Percentiles rank a stretch among this genome's conserved stretches.
Evolutionary conservation across 2,888 invertebrate genomes (phyloP).

Genomic region (Holacanthella duospinosa): DNA sequence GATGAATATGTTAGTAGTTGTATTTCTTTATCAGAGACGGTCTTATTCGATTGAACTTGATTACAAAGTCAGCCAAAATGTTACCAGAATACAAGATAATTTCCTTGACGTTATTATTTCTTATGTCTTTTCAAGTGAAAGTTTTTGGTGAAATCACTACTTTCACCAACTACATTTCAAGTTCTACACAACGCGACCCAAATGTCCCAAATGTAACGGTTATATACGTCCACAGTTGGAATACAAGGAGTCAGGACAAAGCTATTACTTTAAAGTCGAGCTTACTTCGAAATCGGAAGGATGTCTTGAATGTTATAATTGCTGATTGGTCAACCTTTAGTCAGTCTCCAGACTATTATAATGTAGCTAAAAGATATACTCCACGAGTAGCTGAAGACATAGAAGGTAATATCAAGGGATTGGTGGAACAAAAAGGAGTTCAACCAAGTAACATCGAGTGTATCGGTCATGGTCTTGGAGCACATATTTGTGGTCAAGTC

Average conservation of each 20-base stretch:
- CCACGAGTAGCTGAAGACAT: neutral
- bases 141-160: neutral
- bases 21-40: too few species aligned
- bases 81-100: too few species aligned
- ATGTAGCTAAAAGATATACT: neutral
- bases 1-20: too few species aligned
- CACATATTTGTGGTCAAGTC: neutral
- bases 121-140: too few species aligned
- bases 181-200: neutral
- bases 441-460: neutral
- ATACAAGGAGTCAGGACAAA: neutral
- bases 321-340: conserved; percentile 3
- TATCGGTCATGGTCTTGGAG: neutral
- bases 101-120: too few species aligned
- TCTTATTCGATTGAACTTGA: too few species aligned
- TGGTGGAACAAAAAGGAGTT: neutral
- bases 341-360: neutral
- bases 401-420: neutral
- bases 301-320: neutral
- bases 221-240: neutral
- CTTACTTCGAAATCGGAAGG: neutral
- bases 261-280: neutral
- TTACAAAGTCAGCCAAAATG: too few species aligned
- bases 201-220: neutral
- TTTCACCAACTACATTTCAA: neutral